phyloP scores from a whole-genome alignment of 1,140 invertebrate genomes.

The Drosophila serrata region DNA sequence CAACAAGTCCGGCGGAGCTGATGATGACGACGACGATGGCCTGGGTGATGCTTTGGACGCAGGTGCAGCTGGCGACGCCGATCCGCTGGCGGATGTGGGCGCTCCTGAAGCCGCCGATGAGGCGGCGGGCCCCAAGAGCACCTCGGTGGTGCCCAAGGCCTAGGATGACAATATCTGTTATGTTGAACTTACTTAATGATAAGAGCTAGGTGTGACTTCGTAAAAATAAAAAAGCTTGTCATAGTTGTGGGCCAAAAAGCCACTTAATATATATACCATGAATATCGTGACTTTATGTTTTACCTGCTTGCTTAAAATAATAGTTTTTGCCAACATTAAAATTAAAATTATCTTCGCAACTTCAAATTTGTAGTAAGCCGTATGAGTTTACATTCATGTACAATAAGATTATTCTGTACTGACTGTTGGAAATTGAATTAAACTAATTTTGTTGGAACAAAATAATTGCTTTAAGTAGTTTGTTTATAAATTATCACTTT shows the following conservation, averaged over 20 bases:
- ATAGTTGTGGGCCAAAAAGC: conserved; percentile 11
- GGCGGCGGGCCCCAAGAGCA: conserved; percentile 3
- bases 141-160: conserved; percentile 48
- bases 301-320: neutral
- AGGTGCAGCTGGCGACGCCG: conserved; percentile 25
- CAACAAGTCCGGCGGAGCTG: conserved; percentile 88
- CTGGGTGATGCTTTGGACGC: conserved; percentile 56
- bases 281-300: conserved; percentile 5
- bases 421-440: neutral
- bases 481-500: neutral
- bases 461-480: neutral
- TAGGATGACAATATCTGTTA: neutral
- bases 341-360: neutral
- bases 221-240: conserved; percentile 45
- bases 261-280: conserved; percentile 3
- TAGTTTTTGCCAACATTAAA: neutral
- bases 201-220: conserved; percentile 34
- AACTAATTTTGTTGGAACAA: neutral
- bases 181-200: conserved; percentile 19
- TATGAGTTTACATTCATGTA: neutral
- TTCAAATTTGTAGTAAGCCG: neutral
- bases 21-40: conserved; percentile 86
- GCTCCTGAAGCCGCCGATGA: conserved; percentile 10
- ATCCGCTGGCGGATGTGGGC: conserved; percentile 41
- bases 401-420: neutral